Percentiles rank a stretch among this genome's conserved stretches.
Conservation (phyloP, 2,888 invertebrate species). For the Trichogramma dendrolimi region DNA sequence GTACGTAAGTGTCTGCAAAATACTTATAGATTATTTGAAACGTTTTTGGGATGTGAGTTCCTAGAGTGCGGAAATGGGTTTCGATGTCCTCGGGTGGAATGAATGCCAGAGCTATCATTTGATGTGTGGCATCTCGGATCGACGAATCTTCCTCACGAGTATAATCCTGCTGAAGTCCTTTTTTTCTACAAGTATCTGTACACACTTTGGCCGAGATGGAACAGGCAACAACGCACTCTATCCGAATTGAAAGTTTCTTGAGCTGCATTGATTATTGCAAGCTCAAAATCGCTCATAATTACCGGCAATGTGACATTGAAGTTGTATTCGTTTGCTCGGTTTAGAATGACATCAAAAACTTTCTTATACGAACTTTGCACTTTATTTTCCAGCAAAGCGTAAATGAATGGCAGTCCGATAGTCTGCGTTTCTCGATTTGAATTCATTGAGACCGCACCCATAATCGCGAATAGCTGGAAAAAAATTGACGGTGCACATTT, state of each 20-base stretch:
- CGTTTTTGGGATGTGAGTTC: neutral
- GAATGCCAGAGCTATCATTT: conserved; percentile 8
- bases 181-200: neutral
- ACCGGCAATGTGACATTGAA: neutral
- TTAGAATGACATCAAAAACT: conserved; percentile 6
- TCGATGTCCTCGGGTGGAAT: neutral
- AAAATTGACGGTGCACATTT: conserved; percentile 14
- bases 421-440: conserved; percentile 1
- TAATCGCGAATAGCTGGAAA: conserved; percentile 11
- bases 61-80: neutral
- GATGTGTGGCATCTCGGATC: conserved; percentile 1
- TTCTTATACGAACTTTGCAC: neutral
- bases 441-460: conserved; percentile 2
- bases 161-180: conserved; percentile 1
- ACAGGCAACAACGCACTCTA: conserved; percentile 8
- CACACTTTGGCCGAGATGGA: too few relatives aligned
- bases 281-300: conserved; percentile 12
- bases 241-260: neutral
- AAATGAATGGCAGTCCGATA: conserved; percentile 13
- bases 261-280: conserved; percentile 12
- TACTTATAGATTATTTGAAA: neutral
- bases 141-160: conserved; percentile 6
- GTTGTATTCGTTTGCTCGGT: neutral
- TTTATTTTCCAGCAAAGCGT: conserved; percentile 10
- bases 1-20: too few relatives aligned